Evolutionary conservation across 2,888 invertebrate species (phyloP).

Genomic region (Drosophila kambysellisi): DNA sequence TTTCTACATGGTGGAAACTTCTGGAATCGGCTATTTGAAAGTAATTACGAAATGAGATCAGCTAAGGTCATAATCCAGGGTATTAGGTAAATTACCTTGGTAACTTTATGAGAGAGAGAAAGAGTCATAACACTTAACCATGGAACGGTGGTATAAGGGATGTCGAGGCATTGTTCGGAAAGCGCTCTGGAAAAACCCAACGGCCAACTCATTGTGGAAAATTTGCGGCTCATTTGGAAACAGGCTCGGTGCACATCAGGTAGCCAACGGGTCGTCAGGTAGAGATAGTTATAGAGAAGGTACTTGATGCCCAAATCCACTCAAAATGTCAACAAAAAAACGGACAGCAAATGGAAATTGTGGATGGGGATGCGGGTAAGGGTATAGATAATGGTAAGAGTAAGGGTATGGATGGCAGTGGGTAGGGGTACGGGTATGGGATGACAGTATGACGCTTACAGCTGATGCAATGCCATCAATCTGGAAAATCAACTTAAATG

Average conservation of each 20-base stretch:
- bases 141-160: slow-evolving; percentile 8
- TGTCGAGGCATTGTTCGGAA: background rate
- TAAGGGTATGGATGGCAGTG: background rate
- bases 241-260: slow-evolving; percentile 29
- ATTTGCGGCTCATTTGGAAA: slow-evolving; percentile 70
- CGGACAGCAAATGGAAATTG: slow-evolving; percentile 9
- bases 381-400: slow-evolving; percentile 1
- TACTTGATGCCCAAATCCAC: slow-evolving; percentile 57
- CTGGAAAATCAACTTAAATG: slow-evolving; percentile 68
- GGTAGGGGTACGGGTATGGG: slow-evolving; percentile 4
- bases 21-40: background rate
- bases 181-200: slow-evolving; percentile 60
- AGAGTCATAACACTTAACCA: slow-evolving; percentile 43
- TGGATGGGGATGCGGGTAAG: background rate
- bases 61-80: slow-evolving; percentile 15
- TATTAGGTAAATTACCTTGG: slow-evolving; percentile 42
- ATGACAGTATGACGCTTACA: slow-evolving; percentile 52
- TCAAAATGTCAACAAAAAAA: slow-evolving; percentile 26
- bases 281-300: slow-evolving; percentile 12
- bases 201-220: slow-evolving; percentile 72
- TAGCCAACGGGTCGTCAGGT: slow-evolving; percentile 43
- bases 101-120: slow-evolving; percentile 32
- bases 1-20: background rate
- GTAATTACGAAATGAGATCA: slow-evolving; percentile 18
- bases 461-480: slow-evolving; percentile 75